Conservation (phyloP, 37 sponge, comb jelly and placozoan genomes). For the Tethya wilhelma region DNA sequence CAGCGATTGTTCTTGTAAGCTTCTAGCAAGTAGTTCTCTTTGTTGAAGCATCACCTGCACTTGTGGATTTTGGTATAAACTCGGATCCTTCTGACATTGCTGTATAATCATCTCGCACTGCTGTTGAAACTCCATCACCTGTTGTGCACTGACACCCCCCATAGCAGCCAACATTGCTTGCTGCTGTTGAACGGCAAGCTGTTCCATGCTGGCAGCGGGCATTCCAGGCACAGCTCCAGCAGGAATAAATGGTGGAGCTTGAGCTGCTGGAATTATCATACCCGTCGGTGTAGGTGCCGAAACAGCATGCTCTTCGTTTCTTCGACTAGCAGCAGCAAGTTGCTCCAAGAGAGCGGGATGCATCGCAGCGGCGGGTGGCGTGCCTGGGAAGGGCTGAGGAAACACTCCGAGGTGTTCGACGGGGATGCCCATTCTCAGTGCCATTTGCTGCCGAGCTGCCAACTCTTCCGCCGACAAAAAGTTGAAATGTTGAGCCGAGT, state of each 20-base stretch:
- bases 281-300: too few species aligned
- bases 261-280: background rate
- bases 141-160: background rate
- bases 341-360: background rate
- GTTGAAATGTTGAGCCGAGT: slow-evolving; percentile 13
- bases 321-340: too few species aligned
- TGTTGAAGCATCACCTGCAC: slow-evolving; percentile 23
- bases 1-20: background rate
- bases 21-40: background rate
- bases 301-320: too few species aligned
- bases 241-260: background rate
- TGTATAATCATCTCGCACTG: slow-evolving; percentile 23
- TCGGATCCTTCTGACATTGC: slow-evolving; percentile 42
- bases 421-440: background rate
- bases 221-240: background rate
- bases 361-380: background rate
- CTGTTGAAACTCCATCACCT: slow-evolving; percentile 27
- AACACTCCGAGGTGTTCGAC: too few species aligned
- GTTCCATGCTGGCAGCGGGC: slow-evolving; percentile 14
- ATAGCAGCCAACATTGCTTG: slow-evolving; percentile 6
- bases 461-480: slow-evolving; percentile 43
- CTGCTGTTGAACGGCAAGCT: slow-evolving; percentile 20
- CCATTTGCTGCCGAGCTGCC: background rate
- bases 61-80: slow-evolving; percentile 18
- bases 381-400: too few species aligned